phyloP scores from a whole-genome alignment of 2,113 vertebrate genomes.

The Narcine bancroftii region DNA sequence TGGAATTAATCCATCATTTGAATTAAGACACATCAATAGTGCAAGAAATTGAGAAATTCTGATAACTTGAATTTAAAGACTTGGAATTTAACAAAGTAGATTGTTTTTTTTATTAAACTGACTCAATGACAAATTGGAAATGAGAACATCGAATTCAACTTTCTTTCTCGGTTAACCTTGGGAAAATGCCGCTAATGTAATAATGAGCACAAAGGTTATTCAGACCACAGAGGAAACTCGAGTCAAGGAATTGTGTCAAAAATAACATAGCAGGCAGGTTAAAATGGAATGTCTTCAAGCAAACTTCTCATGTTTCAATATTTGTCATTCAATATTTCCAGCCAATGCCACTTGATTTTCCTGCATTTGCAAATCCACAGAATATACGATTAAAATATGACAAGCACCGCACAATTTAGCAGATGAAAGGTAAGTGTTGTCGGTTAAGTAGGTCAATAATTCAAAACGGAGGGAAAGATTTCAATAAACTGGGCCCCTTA shows the following conservation, averaged over 20 bases:
- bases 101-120: background rate
- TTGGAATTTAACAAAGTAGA: background rate
- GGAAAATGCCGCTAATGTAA: background rate
- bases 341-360: background rate
- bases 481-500: conserved; percentile 30
- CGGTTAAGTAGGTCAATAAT: conserved; percentile 25
- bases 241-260: background rate
- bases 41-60: background rate
- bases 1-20: background rate
- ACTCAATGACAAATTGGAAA: background rate
- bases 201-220: background rate
- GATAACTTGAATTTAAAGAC: background rate
- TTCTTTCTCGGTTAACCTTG: background rate
- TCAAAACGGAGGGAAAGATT: conserved; percentile 32
- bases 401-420: conserved; percentile 34
- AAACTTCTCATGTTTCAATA: conserved; percentile 17
- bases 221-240: background rate
- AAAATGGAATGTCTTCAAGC: background rate
- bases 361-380: background rate
- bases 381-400: conserved; percentile 29
- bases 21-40: background rate
- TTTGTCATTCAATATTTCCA: conserved; percentile 14
- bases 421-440: conserved; percentile 36
- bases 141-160: background rate
- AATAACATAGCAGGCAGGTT: background rate